Base-by-base conservation (phyloP, 2,113 vertebrate species). In the Anguilla rostrata region DNA sequence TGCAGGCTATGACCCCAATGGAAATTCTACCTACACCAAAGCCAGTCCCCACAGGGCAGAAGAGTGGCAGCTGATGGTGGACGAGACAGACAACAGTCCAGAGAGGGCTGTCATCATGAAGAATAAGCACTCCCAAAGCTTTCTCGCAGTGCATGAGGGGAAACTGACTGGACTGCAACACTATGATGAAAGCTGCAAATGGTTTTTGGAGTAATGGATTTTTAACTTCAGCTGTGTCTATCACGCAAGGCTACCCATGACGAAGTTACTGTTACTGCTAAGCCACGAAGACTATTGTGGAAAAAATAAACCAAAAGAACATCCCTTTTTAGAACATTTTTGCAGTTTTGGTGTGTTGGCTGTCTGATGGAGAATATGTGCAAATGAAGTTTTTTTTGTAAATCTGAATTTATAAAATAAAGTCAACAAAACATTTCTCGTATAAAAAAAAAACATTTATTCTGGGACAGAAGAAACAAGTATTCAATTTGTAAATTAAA, bases 21-120 rank as follows among this genome's bases (percentile, higher is more conserved):
- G 34, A 15, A 80, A 91, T 34, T 79, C 56, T 81, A 86, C 91
- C 41, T 78, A 89, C 87, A 89, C 85, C 2, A 82, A 84, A 71
- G 53, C 8, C 39, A 56, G 81, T 14, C 89, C 84, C 1, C 88
- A 89, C 0, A 66, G 11, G 41, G 84, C 39, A 18, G 90, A 93
- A 18, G 90, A 92, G 88, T 92, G 92, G 92, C 87, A 90, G 46
- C 86, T 92, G 57, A 8, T 92, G 87, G 89, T 87, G 87, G 92
- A 92, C 41, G 81, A 86, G 87, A 90, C n/a, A 0, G 86, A 93
- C 88, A 89, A 85, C 14, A 91, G 90, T 84, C 83, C 66, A 1
- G 71, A 4, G 66, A 91, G 89, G 86, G 92, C 91, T 0, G 85
- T 92, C 39, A 14, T 91, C 87, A 82, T 93, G 87, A 91, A 92